Evolutionary conservation across 2,888 invertebrate genomes (phyloP), one percentile per base, ranked within the genome.

Genomic region (Cyaniris semiargus): DNA sequence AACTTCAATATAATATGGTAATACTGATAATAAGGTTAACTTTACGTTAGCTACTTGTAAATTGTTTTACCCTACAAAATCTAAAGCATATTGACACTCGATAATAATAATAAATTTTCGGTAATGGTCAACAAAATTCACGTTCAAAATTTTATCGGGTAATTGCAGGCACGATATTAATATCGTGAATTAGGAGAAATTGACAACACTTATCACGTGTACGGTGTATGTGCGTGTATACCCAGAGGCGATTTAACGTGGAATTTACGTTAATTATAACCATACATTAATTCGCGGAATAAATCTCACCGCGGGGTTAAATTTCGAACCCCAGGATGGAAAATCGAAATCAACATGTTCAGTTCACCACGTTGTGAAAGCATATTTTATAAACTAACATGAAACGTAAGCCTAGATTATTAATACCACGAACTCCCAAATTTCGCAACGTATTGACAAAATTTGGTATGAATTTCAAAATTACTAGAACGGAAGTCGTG

Each of bases 81-180:
- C 60, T 60, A 23, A 60, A 60, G 21, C 23, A 60, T 60, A 58
- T 13, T 60, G 4, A 23, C 60, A 60, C 8, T 60, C 23, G 21
- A 66, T 27, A 66, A 15, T 66, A 31, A 10, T 15, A 31, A 66
- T 31, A 27, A 66, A 72, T 72, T 21, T 72, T 38, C 71, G 1
- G 10, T 38, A 38, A 34, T 21, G 71, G 31, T 44, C 21, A 38
- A 44, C 72, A n/a, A 34, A 72, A 21, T 38, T 23, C 44, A 44
- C 23, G 21, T 44, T 72, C 8, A 72, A 38, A 21, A 38, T 44
- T 44, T 72, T 72, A 72, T 72, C 72, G 44, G 23, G 38, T 44
- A 44, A 72, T 23, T 72, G n/a, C 72, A 72, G 72, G 38, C 72
- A 13, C 21, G 23, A 72, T 72, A 44, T 72, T 72, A 72, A 72